Percentiles rank a stretch among this genome's conserved stretches.
These are phyloP conservation scores for Lepidothrix coronata DNA, from an alignment of 2,113 vertebrate genomes.

Conservation along the genomic window DNA sequence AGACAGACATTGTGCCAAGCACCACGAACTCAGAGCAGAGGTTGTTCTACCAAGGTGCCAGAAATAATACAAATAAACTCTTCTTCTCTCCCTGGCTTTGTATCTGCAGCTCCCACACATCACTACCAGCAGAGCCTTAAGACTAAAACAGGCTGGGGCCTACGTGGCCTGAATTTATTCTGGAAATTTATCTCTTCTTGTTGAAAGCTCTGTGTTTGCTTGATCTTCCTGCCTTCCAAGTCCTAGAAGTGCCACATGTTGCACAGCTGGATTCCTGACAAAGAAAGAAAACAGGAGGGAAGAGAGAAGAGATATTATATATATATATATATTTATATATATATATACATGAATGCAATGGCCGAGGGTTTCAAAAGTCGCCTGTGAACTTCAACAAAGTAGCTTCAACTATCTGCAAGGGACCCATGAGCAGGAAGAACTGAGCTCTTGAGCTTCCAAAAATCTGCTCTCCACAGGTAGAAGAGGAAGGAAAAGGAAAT, in stretches of 20 bases:
- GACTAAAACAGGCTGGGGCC: slow-evolving; percentile 2
- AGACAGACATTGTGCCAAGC: not conserved
- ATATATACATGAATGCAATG: not conserved
- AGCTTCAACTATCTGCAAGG: not conserved
- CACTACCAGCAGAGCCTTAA: slow-evolving; percentile 32
- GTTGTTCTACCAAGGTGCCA: slow-evolving; percentile 6
- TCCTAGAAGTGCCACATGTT: slow-evolving; percentile 9
- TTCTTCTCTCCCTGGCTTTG: not conserved
- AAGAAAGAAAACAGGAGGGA: not conserved
- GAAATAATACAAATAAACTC: slow-evolving; percentile 47
- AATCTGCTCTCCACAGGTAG: not conserved
- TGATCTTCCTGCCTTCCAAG: slow-evolving; percentile 43
- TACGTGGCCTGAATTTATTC: slow-evolving; percentile 19
- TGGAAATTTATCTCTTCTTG: slow-evolving; percentile 39
- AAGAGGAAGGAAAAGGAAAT: not conserved
- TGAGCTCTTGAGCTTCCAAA: slow-evolving; percentile 19
- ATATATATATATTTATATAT: not conserved
- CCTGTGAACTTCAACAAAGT: not conserved
- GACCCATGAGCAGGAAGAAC: not conserved
- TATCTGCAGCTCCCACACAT: slow-evolving; percentile 36
- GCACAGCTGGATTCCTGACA: not conserved
- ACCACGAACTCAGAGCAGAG: not conserved
- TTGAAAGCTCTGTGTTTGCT: slow-evolving; percentile 53
- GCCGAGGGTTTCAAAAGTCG: not conserved
- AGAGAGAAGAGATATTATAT: not conserved